Conservation (phyloP, 2,888 invertebrate genomes). For the Nephrotoma appendiculata region DNA sequence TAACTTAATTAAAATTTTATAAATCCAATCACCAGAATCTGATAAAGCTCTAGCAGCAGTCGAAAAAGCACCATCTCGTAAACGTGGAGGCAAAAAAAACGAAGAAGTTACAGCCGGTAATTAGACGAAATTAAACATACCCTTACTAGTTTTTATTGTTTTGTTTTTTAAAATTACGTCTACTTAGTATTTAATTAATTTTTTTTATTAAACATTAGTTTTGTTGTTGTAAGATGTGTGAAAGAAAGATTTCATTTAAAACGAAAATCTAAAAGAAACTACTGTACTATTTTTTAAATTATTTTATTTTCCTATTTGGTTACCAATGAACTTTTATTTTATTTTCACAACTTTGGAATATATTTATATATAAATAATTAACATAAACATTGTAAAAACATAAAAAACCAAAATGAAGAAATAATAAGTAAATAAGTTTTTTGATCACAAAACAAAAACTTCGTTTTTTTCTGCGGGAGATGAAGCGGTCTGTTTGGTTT, state of each 20-base stretch:
- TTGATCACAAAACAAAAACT: neutral
- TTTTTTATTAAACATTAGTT: neutral
- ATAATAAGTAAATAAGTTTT: neutral
- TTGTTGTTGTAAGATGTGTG: neutral
- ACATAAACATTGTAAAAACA: neutral
- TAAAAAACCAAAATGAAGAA: neutral
- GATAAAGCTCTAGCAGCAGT: neutral
- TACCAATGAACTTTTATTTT: neutral
- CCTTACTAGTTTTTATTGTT: neutral
- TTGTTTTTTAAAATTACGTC: neutral
- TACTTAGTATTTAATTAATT: neutral
- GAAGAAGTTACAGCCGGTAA: neutral
- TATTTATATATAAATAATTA: neutral
- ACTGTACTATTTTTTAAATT: neutral
- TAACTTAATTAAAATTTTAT: neutral
- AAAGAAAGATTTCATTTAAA: neutral
- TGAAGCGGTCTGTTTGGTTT: neutral
- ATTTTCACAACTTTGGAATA: neutral
- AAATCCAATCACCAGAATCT: neutral
- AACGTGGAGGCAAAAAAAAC: constrained; percentile 1
- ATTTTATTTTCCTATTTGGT: neutral
- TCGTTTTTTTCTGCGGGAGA: neutral
- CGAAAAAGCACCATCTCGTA: neutral
- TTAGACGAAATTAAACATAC: neutral
- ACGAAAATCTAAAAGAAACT: neutral